Base-by-base conservation (phyloP, 2,888 invertebrate genomes). In the Ormyrus labotus region DNA sequence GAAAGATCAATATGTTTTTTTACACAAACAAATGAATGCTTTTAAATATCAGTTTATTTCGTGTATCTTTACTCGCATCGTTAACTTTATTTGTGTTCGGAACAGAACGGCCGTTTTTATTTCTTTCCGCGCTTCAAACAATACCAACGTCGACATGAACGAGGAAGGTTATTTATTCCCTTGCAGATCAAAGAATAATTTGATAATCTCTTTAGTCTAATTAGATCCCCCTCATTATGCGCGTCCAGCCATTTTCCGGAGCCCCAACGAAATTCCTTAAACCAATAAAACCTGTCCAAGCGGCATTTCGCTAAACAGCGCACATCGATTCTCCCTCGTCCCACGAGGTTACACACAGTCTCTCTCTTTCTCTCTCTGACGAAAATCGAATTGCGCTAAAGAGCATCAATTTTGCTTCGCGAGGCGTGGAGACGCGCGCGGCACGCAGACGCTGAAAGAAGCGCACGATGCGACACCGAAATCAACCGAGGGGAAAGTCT, bases 361-460 rank as follows among this genome's bases (percentile, higher is more conserved):
- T 19, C 34, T 34, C 6, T 47, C 47, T 63, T 1, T 6, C 60
- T 34, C 19, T 19, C n/a, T 63, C 47, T n/a, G 10, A 45, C 47
- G 69, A 69, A 76, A 76, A 76, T 76, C 76, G 69, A 76, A 76
- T 76, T 68, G 61, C 55, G 13, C 19, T 48, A 48, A 69, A 69
- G 69, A 65, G 69, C 61, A 68, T 69, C 76, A 76, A 69, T 76
- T 76, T 76, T 69, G 63, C 61, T 9, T 57, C 45, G 19, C 55
- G 67, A 34, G 45, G 34, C 50, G 19, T 19, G 19, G 19, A 19
- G 19, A 19, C 19, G 19, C 19, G 19, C 19, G 19, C 2, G 13
- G 13, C 19, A 57, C 3, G 11, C 13, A 53, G 13, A n/a, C 10
- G 55, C 58, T 13, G 10, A 70, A 70, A 70, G 58, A 70, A 70